Conservation (phyloP, 2,888 invertebrate genomes). For the Tetranychus piercei region DNA sequence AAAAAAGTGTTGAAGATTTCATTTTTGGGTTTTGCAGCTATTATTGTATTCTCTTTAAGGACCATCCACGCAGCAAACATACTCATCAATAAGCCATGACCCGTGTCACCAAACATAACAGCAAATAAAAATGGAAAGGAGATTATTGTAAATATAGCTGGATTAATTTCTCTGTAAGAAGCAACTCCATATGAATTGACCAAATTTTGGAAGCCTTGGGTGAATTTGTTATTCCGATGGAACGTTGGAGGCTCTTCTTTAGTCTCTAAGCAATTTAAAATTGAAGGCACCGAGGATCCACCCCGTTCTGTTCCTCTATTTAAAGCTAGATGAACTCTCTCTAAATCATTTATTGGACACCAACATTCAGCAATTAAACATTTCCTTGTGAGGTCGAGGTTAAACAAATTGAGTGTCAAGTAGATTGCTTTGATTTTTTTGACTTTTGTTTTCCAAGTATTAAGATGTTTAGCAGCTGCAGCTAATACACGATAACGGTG, state of each 20-base stretch:
- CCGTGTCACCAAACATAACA: slow-evolving; percentile 96
- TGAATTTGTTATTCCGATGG: slow-evolving; percentile 89
- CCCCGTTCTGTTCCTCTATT: slow-evolving; percentile 80
- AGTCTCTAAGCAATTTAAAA: slow-evolving; percentile 81
- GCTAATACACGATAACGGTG: slow-evolving; percentile 91
- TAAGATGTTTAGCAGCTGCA: slow-evolving; percentile 93
- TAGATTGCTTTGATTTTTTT: slow-evolving; percentile 98
- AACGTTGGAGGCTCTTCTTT: slow-evolving; percentile 72
- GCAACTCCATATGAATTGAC: slow-evolving; percentile 94
- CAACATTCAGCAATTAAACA: slow-evolving; percentile 97
- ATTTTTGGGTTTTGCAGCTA: slow-evolving; percentile 67
- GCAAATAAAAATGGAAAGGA: slow-evolving; percentile 95
- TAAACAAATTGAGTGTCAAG: slow-evolving; percentile 91
- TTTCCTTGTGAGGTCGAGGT: slow-evolving; percentile 98
- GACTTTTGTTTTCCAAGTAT: slow-evolving; percentile 93
- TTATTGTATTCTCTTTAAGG: slow-evolving; percentile 70
- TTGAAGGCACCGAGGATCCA: slow-evolving; percentile 83
- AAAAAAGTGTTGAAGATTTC: slow-evolving; percentile 98
- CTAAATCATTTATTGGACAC: slow-evolving; percentile 72
- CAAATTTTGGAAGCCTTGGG: slow-evolving; percentile 75
- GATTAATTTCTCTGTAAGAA: slow-evolving; percentile 88
- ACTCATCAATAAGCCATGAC: slow-evolving; percentile 81
- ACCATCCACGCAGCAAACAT: slow-evolving; percentile 90
- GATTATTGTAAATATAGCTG: slow-evolving; percentile 87
- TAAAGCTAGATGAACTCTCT: slow-evolving; percentile 77